Percentiles rank a stretch among this genome's conserved stretches.
phyloP scores from a whole-genome alignment of 2,888 invertebrate species.

The Cephus sareptanus region DNA sequence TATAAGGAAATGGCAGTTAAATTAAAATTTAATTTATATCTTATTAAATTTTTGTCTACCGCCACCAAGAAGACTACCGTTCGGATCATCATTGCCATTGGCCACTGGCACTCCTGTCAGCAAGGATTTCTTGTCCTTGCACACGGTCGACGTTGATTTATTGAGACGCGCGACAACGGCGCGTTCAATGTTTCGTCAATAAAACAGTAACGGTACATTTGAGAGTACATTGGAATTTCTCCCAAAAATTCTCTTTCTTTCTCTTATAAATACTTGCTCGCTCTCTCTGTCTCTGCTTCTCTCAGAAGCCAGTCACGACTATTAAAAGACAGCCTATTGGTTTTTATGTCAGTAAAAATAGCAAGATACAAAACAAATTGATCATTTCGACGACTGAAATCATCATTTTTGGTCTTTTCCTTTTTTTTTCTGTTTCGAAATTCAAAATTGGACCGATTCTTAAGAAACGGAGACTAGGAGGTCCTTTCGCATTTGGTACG shows the following conservation, averaged over 20 bases:
- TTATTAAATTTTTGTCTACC: constrained; percentile 45
- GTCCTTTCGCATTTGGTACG: background rate
- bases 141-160: constrained; percentile 42
- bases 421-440: background rate
- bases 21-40: constrained; percentile 52
- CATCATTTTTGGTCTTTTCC: background rate
- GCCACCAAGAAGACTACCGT: constrained; percentile 19
- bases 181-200: constrained; percentile 42
- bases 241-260: background rate
- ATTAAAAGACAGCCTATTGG: background rate
- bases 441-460: background rate
- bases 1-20: constrained; percentile 48
- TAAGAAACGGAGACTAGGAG: background rate
- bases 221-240: background rate
- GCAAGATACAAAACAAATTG: background rate
- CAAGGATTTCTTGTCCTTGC: constrained; percentile 38
- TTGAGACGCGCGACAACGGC: constrained; percentile 44
- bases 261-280: background rate
- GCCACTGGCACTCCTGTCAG: constrained; percentile 13
- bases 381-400: background rate
- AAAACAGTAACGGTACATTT: constrained; percentile 43
- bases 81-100: constrained; percentile 9
- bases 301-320: background rate
- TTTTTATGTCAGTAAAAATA: background rate
- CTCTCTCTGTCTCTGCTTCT: background rate